phyloP scores from a whole-genome alignment of 92 coral and sea anemone genomes.

The Zoanthus sociatus region DNA sequence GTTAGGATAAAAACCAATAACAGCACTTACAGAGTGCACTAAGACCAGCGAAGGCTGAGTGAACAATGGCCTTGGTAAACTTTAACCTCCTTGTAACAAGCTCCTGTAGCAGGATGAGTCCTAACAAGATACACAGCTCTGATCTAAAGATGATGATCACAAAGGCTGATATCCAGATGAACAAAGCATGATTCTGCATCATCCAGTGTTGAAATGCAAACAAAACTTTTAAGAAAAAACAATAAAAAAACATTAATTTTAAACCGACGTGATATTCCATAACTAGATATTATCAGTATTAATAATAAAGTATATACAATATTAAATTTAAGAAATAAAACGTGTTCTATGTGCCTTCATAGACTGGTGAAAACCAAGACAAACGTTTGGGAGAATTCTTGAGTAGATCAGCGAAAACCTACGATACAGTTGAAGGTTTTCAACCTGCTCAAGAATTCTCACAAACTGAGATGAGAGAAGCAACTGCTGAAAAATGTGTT shows the following conservation, averaged over 20 bases:
- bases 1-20: too few species aligned
- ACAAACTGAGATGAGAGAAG: too few species aligned
- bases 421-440: too few species aligned
- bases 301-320: too few species aligned
- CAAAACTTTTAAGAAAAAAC: slow-evolving; percentile 59
- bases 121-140: slow-evolving; percentile 84
- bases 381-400: too few species aligned
- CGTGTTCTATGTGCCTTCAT: too few species aligned
- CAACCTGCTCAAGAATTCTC: too few species aligned
- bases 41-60: slow-evolving; percentile 79
- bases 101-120: slow-evolving; percentile 80
- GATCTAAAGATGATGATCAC: slow-evolving; percentile 90
- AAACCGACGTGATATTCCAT: background rate
- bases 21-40: slow-evolving; percentile 76
- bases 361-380: too few species aligned
- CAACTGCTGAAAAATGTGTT: too few species aligned
- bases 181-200: slow-evolving; percentile 68
- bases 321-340: too few species aligned
- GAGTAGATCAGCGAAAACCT: too few species aligned
- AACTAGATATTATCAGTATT: too few species aligned
- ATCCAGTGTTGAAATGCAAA: slow-evolving; percentile 77
- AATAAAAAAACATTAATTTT: background rate
- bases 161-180: slow-evolving; percentile 94
- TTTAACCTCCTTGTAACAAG: slow-evolving; percentile 67
- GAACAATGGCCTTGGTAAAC: slow-evolving; percentile 68